A percentile compares a stretch with the other conserved stretches of the same genome.
Evolutionary conservation across 2,797 vertebrate species (phyloP).

Genomic region (Neoniphon sammara): DNA sequence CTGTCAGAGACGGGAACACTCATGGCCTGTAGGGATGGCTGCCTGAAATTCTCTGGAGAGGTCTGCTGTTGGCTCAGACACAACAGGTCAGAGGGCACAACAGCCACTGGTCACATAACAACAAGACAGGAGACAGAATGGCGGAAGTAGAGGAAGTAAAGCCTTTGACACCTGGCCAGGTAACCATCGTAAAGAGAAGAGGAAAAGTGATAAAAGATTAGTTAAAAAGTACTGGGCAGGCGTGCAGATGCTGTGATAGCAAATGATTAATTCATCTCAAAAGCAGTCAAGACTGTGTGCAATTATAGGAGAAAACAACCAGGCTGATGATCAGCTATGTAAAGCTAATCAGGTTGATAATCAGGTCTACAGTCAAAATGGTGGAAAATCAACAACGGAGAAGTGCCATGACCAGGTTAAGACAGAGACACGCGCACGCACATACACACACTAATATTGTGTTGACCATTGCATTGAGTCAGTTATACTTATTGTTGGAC

Average conservation of each 20-base stretch:
- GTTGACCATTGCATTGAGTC: not conserved
- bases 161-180: not conserved
- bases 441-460: too few species aligned
- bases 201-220: not conserved
- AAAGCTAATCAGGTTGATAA: too few species aligned
- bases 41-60: slow-evolving; percentile 70
- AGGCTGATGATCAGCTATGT: too few species aligned
- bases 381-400: too few species aligned
- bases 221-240: not conserved
- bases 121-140: slow-evolving; percentile 1
- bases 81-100: slow-evolving; percentile 58
- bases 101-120: slow-evolving; percentile 36
- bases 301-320: not conserved
- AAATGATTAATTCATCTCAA: too few species aligned
- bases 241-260: not conserved
- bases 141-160: not conserved
- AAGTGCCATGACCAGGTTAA: too few species aligned
- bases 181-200: slow-evolving; percentile 1
- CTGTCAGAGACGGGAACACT: slow-evolving; percentile 71
- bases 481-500: too few species aligned
- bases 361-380: too few species aligned
- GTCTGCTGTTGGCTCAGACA: slow-evolving; percentile 61
- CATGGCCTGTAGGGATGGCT: slow-evolving; percentile 64
- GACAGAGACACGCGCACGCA: too few species aligned
- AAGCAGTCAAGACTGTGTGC: not conserved